Base-by-base conservation (phyloP, 1,140 invertebrate species). In the Dreissena polymorpha region DNA sequence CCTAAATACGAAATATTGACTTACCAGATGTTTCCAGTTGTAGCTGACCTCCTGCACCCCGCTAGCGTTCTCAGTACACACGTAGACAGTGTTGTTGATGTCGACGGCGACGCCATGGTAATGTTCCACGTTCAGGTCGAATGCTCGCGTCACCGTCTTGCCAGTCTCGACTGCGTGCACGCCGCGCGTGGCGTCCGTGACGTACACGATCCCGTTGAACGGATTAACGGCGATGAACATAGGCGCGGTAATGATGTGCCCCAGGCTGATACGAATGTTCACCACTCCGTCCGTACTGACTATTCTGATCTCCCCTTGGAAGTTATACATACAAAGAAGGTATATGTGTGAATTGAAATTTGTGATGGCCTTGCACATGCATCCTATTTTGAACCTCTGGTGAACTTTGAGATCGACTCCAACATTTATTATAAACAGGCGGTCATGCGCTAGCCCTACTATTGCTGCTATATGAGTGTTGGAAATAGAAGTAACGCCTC, bases 311-410 rank as follows among this genome's bases (percentile, higher is more conserved):
- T 82, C 79, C 14, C 70, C 65, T 50, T 74, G 21, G 51, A 65
- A 82, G 23, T 55, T 72, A 12, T 23, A 55, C 12, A 65, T 18
- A 27, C 79, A 82, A 3, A 82, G 53, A 27, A 82, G 55, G 53
- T 82, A 82, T 6, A 82, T 74, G 21, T 82, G 57, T n/a, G 71
- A 73, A 8, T 74, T 63, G n/a, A 51, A 67, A 55, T 25, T 64
- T 6, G 8, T 8, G 0, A 82, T 65, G 6, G 70, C 23, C 21
- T 51, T 73, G 50, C 79, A 82, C 7, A 63, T 57, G 57, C 79
- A 72, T 39, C 51, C 70, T 16, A 60, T 74, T 51, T 82, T 82
- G 55, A 67, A 82, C 13, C 63, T 25, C 74, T 57, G 73, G 13
- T 53, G 50, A 3, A 82, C 50, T 21, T 57, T 29, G 7, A 82